Conservation (phyloP, 2,888 invertebrate species). For the Heliconius erato region DNA sequence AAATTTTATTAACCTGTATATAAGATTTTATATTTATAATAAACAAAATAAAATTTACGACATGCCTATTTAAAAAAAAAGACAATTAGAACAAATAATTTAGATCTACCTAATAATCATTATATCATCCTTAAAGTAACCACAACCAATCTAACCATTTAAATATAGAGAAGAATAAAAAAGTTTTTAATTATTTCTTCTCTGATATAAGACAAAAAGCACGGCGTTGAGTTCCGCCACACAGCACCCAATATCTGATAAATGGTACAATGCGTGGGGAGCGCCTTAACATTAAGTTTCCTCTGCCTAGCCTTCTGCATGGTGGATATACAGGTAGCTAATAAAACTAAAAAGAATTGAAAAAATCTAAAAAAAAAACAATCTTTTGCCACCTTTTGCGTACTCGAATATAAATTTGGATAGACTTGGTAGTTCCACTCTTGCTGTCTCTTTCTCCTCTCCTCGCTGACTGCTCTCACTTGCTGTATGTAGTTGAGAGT, state of each 20-base stretch:
- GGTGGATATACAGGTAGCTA: background rate
- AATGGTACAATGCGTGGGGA: background rate
- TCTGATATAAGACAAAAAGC: background rate
- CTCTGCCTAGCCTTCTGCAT: background rate
- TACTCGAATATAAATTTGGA: constrained; percentile 92
- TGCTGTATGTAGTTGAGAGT: constrained; percentile 79
- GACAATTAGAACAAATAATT: no score
- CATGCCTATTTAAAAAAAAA: no score
- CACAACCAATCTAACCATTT: background rate
- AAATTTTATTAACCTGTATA: background rate
- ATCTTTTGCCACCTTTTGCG: constrained; percentile 89
- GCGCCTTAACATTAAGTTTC: background rate
- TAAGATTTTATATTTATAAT: background rate
- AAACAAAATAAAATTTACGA: no score
- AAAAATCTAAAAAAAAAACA: background rate
- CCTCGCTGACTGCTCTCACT: constrained; percentile 77
- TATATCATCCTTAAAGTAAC: background rate
- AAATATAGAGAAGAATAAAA: background rate
- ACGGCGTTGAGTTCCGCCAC: background rate
- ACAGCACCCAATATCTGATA: background rate
- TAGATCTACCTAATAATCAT: no score
- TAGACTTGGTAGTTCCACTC: constrained; percentile 94
- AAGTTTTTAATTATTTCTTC: background rate
- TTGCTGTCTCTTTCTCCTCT: constrained; percentile 76
- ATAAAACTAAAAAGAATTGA: background rate